Evolutionary conservation across 1,140 invertebrate species (phyloP).

Genomic region (Belonocnema kinseyi): DNA sequence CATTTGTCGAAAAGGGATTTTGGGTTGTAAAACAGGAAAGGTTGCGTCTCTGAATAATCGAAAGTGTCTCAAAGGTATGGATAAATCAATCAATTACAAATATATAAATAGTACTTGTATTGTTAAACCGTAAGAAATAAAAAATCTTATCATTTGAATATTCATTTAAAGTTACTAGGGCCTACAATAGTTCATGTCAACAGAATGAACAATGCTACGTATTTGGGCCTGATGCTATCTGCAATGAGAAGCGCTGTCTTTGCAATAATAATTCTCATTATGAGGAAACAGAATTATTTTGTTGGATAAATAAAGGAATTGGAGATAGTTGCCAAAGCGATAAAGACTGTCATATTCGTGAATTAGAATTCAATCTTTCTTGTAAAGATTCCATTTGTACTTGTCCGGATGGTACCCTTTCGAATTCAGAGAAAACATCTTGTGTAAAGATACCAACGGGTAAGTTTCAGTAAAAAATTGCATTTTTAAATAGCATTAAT

Average conservation of each 20-base stretch:
- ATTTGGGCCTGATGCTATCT: slow-evolving; percentile 7
- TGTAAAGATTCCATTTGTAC: not conserved
- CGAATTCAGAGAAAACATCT: not conserved
- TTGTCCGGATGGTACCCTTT: not conserved
- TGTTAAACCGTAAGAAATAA: not conserved
- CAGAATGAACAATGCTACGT: slow-evolving; percentile 2
- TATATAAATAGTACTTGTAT: too few species aligned
- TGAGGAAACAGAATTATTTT: not conserved
- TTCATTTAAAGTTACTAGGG: not conserved
- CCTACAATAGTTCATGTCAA: not conserved
- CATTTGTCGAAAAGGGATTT: not conserved
- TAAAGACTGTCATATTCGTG: not conserved
- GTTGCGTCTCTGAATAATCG: not conserved
- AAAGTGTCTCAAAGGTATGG: not conserved
- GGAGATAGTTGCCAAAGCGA: not conserved
- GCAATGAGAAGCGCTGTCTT: not conserved
- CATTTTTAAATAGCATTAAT: not conserved
- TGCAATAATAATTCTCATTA: slow-evolving; percentile 13
- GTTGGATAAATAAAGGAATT: slow-evolving; percentile 16
- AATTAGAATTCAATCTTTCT: not conserved
- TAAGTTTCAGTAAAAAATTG: not conserved
- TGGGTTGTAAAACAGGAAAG: not conserved
- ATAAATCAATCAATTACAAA: not conserved
- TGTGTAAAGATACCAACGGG: slow-evolving; percentile 14
- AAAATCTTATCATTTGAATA: not conserved